Evolutionary conservation across 2,888 invertebrate genomes (phyloP).

Genomic region (Tenthredo notha): DNA sequence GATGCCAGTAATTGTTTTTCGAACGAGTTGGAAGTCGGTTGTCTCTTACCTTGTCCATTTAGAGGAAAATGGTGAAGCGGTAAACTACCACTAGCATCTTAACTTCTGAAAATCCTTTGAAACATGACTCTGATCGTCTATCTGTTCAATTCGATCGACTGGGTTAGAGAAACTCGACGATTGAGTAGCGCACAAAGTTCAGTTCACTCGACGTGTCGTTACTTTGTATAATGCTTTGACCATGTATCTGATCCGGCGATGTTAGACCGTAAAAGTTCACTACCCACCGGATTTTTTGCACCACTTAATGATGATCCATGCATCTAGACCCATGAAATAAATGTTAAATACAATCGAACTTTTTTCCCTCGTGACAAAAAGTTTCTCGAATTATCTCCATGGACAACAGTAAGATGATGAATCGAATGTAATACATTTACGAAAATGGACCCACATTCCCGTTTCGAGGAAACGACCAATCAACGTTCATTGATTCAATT

Average conservation of each 20-base stretch:
- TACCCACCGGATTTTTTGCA: not conserved
- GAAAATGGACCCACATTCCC: too few relatives aligned
- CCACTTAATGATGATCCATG: not conserved
- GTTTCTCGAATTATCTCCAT: too few relatives aligned
- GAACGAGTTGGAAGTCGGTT: constrained; percentile 39
- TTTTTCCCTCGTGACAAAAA: too few relatives aligned
- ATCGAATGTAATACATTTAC: too few relatives aligned
- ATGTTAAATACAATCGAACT: too few relatives aligned
- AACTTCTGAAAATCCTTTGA: constrained; percentile 38
- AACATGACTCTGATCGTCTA: constrained; percentile 49
- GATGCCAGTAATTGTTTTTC: constrained; percentile 38
- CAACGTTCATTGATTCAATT: not conserved
- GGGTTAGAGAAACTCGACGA: constrained; percentile 25
- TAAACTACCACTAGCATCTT: constrained; percentile 14
- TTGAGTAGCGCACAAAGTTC: constrained; percentile 32
- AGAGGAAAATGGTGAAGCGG: not conserved
- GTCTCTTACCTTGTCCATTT: constrained; percentile 12
- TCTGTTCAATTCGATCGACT: constrained; percentile 38
- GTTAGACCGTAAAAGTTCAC: not conserved
- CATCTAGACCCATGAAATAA: not conserved
- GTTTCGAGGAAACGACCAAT: not conserved
- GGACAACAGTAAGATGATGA: too few relatives aligned
- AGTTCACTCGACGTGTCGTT: not conserved
- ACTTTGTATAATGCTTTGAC: constrained; percentile 25
- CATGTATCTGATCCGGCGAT: constrained; percentile 25